Evolutionary conservation across 2,113 vertebrate species (phyloP).

Genomic region (Chaetorhynchus papuensis): DNA sequence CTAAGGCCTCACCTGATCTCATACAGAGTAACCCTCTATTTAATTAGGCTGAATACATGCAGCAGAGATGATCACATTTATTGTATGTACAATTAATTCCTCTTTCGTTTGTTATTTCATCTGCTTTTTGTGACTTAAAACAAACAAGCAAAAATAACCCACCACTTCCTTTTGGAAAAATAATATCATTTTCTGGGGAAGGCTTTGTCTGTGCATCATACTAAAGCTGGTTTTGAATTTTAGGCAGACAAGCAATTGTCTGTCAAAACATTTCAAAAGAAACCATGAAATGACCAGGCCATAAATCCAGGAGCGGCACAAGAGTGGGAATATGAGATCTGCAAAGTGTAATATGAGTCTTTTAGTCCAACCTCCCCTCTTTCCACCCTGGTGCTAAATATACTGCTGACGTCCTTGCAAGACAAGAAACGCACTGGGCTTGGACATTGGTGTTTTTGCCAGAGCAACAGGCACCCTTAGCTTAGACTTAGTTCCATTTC

Average conservation of each 20-base stretch:
- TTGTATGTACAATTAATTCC: not conserved
- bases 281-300: not conserved
- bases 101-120: not conserved
- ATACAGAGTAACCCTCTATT: not conserved
- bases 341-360: not conserved
- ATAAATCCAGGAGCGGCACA: not conserved
- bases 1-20: not conserved
- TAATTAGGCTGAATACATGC: not conserved
- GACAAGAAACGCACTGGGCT: not conserved
- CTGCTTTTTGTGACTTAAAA: not conserved
- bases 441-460: not conserved
- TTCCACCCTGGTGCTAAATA: not conserved
- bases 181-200: not conserved
- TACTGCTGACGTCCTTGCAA: not conserved
- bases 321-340: not conserved
- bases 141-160: not conserved
- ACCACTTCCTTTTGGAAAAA: not conserved
- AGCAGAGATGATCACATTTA: not conserved
- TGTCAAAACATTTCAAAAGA: not conserved
- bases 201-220: not conserved
- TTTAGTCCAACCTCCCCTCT: not conserved
- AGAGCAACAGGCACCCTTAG: not conserved
- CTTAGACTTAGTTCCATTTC: not conserved
- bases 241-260: not conserved
- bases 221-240: not conserved